A percentile compares a stretch with the other conserved stretches of the same genome.
phyloP scores from a whole-genome alignment of 92 coral and sea anemone genomes.

The Epizoanthus scotinus region DNA sequence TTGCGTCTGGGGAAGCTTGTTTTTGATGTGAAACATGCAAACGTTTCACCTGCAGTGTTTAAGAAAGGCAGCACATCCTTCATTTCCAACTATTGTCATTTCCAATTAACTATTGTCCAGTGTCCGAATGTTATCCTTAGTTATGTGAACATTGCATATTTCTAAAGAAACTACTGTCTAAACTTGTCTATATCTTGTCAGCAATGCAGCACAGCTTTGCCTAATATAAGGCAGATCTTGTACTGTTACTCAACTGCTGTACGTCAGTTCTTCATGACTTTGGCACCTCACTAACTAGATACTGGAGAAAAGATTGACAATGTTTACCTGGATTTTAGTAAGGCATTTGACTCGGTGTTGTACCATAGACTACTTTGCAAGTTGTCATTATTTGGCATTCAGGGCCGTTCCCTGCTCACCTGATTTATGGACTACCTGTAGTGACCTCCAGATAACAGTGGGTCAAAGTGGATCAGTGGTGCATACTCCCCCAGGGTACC shows the following conservation, averaged over 20 bases:
- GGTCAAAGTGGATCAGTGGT: too few species aligned
- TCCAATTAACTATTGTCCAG: too few species aligned
- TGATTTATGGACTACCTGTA: conserved; percentile 41
- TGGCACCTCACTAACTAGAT: conserved; percentile 40
- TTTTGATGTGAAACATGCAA: background rate
- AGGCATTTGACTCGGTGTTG: conserved; percentile 56
- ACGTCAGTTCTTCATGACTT: conserved; percentile 34
- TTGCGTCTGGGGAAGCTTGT: background rate
- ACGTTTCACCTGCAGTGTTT: conserved; percentile 18
- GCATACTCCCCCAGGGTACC: too few species aligned
- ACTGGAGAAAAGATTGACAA: conserved; percentile 48
- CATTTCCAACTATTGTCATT: conserved; percentile 48
- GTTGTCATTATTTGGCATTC: conserved; percentile 37
- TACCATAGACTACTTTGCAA: conserved; percentile 44
- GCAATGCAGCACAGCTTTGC: conserved; percentile 43
- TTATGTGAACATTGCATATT: conserved; percentile 59
- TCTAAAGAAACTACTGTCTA: conserved; percentile 30
- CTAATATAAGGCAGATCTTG: conserved; percentile 31
- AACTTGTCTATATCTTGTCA: background rate
- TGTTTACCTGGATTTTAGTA: conserved; percentile 59
- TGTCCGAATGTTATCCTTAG: conserved; percentile 48
- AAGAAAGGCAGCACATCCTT: conserved; percentile 35
- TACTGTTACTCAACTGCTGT: conserved; percentile 45
- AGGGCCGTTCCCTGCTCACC: conserved; percentile 20
- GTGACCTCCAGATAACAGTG: too few species aligned